Evolutionary conservation across 53 echinoderm and acorn worm genomes (phyloP).

Genomic region (Glandiceps talaboti): DNA sequence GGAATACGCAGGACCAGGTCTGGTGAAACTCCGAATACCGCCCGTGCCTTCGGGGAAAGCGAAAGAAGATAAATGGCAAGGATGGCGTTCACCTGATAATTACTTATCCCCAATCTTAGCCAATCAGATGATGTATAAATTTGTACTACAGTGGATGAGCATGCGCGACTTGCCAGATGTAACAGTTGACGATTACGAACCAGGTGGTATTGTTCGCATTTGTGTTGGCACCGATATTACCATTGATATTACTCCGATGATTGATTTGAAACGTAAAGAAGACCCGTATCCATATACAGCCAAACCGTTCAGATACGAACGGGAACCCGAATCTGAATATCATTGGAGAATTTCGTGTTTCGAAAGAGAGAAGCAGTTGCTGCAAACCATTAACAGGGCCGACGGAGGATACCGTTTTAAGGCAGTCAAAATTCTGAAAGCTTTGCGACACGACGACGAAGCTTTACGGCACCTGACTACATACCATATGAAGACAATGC

Average conservation of each 20-base stretch:
- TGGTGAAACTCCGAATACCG: constrained; percentile 10
- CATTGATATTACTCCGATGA: constrained; percentile 24
- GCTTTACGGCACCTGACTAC: constrained; percentile 17
- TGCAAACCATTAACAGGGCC: constrained; percentile 21
- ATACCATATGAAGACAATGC: constrained; percentile 35
- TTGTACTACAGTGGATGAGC: constrained; percentile 21
- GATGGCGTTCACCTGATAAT: constrained; percentile 16
- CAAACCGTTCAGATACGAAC: constrained; percentile 8
- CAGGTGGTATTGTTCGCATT: neutral
- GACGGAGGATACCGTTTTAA: constrained; percentile 16
- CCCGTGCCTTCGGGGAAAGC: constrained; percentile 17
- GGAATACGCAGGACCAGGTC: constrained; percentile 10
- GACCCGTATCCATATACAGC: constrained; percentile 10
- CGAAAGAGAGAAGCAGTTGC: constrained; percentile 22
- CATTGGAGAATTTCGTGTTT: constrained; percentile 14
- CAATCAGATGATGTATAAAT: constrained; percentile 26
- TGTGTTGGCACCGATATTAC: neutral
- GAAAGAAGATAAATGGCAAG: constrained; percentile 19
- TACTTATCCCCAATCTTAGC: constrained; percentile 14
- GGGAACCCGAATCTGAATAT: neutral
- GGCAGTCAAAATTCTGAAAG: constrained; percentile 22
- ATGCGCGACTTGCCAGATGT: constrained; percentile 7
- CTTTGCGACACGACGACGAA: constrained; percentile 15
- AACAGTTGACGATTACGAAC: neutral
- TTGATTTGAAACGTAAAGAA: constrained; percentile 13